Percentiles rank a stretch among this genome's conserved stretches.
Evolutionary conservation across 37 sponge, comb jelly and placozoan genomes (phyloP).

Genomic region (Agelas oroides): DNA sequence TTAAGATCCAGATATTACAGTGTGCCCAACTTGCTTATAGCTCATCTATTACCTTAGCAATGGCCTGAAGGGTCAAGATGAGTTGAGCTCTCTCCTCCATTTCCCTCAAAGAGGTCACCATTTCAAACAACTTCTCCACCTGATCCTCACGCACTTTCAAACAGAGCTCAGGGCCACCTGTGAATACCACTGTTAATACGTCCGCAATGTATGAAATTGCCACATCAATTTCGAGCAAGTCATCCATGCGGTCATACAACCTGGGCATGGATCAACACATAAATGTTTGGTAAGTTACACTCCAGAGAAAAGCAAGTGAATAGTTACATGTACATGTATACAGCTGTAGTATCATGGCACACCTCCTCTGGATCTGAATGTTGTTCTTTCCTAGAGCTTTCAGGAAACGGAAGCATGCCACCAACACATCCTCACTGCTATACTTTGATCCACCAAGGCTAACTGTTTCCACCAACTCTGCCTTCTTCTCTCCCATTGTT

Average conservation of each 20-base stretch:
- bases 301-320: no score
- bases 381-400: neutral
- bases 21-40: no score
- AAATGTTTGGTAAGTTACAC: no score
- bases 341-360: no score
- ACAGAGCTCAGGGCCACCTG: constrained; percentile 4
- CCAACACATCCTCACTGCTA: neutral
- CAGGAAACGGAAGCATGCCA: neutral
- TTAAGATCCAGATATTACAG: no score
- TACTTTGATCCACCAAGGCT: neutral
- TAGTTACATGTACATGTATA: no score
- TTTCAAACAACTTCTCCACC: constrained; percentile 40
- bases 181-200: neutral
- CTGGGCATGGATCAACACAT: neutral
- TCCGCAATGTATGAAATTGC: neutral
- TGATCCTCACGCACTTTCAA: constrained; percentile 5
- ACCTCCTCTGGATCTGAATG: constrained; percentile 6
- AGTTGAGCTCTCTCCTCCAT: constrained; percentile 36
- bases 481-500: neutral
- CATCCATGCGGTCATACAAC: constrained; percentile 51
- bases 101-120: neutral
- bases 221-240: constrained; percentile 34
- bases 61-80: constrained; percentile 51
- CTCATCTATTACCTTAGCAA: constrained; percentile 40
- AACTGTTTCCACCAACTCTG: neutral